phyloP scores from a whole-genome alignment of 1,140 invertebrate species.

The Brevipalpus yothersi region DNA sequence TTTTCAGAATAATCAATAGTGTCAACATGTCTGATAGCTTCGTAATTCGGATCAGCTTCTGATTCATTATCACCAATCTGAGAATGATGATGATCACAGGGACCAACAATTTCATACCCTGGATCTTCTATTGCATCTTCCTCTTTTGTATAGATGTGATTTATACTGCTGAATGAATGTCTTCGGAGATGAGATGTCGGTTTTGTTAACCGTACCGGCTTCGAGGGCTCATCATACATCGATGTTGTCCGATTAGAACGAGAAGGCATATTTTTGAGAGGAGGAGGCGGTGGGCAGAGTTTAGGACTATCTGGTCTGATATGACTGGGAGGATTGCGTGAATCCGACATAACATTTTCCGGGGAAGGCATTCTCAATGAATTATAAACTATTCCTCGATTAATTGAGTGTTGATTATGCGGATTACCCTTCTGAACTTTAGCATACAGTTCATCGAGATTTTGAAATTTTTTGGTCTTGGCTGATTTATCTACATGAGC shows the following conservation, averaged over 20 bases:
- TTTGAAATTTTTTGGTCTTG: too few relatives aligned
- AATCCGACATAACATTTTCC: neutral
- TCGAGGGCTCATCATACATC: conserved; percentile 2
- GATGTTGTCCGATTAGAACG: conserved; percentile 1
- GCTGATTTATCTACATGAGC: conserved; percentile 1
- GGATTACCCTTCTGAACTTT: conserved; percentile 4
- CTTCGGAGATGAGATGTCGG: neutral
- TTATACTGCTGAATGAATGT: neutral
- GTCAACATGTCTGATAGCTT: neutral
- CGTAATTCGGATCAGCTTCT: conserved; percentile 1
- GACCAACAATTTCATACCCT: conserved; percentile 1
- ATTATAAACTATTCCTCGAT: neutral
- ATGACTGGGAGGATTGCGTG: neutral
- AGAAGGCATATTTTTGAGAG: neutral
- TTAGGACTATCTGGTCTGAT: neutral
- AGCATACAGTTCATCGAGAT: conserved; percentile 5
- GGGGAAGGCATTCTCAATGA: neutral
- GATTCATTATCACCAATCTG: neutral
- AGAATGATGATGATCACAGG: neutral
- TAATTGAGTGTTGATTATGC: too few relatives aligned
- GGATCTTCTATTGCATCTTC: neutral
- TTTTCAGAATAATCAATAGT: neutral
- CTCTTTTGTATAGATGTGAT: neutral
- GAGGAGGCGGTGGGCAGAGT: neutral
- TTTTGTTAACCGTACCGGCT: neutral